Percentiles rank a stretch among this genome's conserved stretches.
Evolutionary conservation across 2,888 invertebrate species (phyloP).

Genomic region (Hirudinaria manillensis): DNA sequence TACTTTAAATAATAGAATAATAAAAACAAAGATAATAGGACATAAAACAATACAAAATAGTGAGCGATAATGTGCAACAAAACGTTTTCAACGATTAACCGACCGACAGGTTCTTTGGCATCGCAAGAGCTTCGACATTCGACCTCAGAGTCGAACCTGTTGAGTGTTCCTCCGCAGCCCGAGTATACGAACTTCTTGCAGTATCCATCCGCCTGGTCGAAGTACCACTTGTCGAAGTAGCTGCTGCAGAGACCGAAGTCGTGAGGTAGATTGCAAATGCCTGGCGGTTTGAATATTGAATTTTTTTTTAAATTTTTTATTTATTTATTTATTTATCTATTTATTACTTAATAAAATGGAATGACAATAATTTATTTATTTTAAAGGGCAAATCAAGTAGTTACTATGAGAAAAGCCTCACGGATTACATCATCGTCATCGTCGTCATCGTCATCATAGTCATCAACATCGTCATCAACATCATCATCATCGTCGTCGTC

Average conservation of each 20-base stretch:
- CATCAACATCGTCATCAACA: constrained; percentile 23
- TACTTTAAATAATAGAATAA: background rate
- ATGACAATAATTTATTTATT: too few species aligned
- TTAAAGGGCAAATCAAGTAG: too few species aligned
- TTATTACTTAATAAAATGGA: too few species aligned
- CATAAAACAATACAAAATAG: background rate
- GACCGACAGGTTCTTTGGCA: constrained; percentile 37
- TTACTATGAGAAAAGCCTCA: too few species aligned
- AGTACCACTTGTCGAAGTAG: constrained; percentile 64
- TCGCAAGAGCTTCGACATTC: constrained; percentile 40
- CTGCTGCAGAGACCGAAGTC: constrained; percentile 32
- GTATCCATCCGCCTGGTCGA: constrained; percentile 67
- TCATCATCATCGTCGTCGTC: constrained; percentile 21
- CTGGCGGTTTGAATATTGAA: constrained; percentile 22
- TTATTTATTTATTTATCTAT: background rate
- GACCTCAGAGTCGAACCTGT: constrained; percentile 45
- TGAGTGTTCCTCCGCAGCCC: constrained; percentile 79
- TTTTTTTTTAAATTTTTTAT: too few species aligned
- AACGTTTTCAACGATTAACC: constrained; percentile 1
- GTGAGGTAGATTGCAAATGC: constrained; percentile 34
- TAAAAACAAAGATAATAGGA: background rate
- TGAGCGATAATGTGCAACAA: background rate
- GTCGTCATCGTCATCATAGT: too few species aligned
- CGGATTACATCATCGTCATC: too few species aligned
- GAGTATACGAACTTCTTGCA: constrained; percentile 71